Evolutionary conservation across 2,888 invertebrate genomes (phyloP).

Genomic region (Trissonchulus latispiculum): DNA sequence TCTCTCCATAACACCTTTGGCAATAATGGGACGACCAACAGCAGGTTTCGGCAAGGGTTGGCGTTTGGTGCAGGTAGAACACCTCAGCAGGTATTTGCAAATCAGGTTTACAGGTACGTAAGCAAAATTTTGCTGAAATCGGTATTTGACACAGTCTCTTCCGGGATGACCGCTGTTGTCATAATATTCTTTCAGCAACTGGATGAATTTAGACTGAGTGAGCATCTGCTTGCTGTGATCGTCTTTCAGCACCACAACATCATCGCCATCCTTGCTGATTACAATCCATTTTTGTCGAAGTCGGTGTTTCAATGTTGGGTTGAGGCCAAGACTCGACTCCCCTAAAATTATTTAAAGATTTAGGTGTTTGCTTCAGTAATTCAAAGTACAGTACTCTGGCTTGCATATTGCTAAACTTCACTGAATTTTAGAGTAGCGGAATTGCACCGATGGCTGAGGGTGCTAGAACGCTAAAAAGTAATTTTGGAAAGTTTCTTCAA

Average conservation of each 20-base stretch:
- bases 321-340: too few species aligned
- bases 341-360: too few species aligned
- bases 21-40: background rate
- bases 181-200: background rate
- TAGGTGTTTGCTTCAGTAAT: too few species aligned
- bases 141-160: background rate
- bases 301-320: background rate
- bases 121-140: background rate
- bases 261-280: background rate
- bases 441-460: too few species aligned
- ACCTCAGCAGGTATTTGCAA: background rate
- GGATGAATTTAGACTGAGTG: background rate
- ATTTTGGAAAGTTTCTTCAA: too few species aligned
- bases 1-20: background rate
- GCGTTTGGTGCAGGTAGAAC: background rate
- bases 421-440: too few species aligned
- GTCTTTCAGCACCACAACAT: background rate
- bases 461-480: too few species aligned
- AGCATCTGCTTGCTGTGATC: background rate
- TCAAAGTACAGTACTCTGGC: too few species aligned
- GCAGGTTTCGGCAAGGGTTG: background rate
- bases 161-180: background rate
- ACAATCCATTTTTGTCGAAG: background rate
- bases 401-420: too few species aligned
- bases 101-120: background rate